phyloP scores from a whole-genome alignment of 1,140 invertebrate genomes.

The Ruditapes philippinarum region DNA sequence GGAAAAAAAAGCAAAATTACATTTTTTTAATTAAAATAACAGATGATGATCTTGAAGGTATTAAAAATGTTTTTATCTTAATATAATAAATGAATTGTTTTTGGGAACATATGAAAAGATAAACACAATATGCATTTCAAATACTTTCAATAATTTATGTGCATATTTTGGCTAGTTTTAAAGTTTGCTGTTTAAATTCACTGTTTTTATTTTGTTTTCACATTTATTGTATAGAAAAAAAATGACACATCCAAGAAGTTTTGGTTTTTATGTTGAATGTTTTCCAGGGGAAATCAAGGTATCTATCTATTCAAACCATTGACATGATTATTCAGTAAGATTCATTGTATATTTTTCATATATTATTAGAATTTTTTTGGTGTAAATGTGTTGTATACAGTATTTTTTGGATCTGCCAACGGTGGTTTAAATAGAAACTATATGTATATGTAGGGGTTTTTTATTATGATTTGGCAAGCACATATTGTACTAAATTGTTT shows the following conservation, averaged over 20 bases:
- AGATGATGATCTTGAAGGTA: no score
- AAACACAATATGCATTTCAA: no score
- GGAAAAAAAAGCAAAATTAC: no score
- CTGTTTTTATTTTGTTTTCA: conserved; percentile 14
- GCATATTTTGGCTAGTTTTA: background rate
- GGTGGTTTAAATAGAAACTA: background rate
- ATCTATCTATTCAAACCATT: background rate
- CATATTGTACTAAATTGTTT: conserved; percentile 39
- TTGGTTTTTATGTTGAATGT: background rate
- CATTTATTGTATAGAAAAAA: conserved; percentile 2
- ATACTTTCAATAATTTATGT: background rate
- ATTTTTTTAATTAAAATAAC: no score
- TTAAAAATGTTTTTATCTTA: no score
- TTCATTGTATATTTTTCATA: conserved; percentile 23
- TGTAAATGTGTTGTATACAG: conserved; percentile 45
- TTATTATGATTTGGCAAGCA: conserved; percentile 1
- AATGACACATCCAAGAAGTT: conserved; percentile 3
- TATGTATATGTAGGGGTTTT: conserved; percentile 53
- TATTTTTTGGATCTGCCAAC: conserved; percentile 49
- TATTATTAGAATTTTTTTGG: background rate
- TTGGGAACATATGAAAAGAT: background rate
- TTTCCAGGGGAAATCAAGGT: background rate
- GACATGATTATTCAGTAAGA: background rate
- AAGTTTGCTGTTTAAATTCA: background rate
- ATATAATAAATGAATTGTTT: no score